phyloP scores from a whole-genome alignment of 2,888 invertebrate genomes.

The Lepidocyrtinus sp. region DNA sequence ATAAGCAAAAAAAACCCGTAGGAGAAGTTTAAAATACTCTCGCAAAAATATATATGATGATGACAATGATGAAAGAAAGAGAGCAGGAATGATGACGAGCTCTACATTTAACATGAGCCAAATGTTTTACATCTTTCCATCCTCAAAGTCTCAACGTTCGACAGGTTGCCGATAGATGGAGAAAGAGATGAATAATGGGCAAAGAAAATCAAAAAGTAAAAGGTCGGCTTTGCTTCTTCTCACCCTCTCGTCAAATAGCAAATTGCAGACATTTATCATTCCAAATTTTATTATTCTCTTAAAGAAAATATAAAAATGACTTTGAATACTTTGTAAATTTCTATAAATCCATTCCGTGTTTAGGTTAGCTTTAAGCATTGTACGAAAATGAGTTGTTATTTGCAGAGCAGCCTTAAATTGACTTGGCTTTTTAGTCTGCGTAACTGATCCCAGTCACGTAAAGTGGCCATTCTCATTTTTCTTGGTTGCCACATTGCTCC shows the following conservation, averaged over 20 bases:
- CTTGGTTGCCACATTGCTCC: background rate
- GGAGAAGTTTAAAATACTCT: no score
- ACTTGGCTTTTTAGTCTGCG: constrained; percentile 14
- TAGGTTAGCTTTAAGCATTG: background rate
- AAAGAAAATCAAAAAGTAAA: background rate
- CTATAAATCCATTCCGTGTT: background rate
- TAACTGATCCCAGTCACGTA: constrained; percentile 58
- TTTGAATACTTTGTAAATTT: background rate
- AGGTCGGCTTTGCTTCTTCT: background rate
- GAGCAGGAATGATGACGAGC: constrained; percentile 11
- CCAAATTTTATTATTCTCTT: no score
- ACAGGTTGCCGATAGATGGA: constrained; percentile 55
- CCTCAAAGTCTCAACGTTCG: background rate
- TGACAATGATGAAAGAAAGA: no score
- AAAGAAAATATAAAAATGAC: no score
- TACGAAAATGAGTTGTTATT: constrained; percentile 10
- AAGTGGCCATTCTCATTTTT: constrained; percentile 53
- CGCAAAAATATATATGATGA: no score
- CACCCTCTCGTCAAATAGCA: background rate
- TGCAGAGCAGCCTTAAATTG: background rate
- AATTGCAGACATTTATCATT: background rate
- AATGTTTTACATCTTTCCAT: constrained; percentile 16
- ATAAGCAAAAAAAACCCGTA: no score
- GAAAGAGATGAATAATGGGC: constrained; percentile 42
- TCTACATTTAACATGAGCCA: constrained; percentile 1